Evolutionary conservation across 2,797 vertebrate genomes (phyloP).

Genomic region (Mallotus villosus): DNA sequence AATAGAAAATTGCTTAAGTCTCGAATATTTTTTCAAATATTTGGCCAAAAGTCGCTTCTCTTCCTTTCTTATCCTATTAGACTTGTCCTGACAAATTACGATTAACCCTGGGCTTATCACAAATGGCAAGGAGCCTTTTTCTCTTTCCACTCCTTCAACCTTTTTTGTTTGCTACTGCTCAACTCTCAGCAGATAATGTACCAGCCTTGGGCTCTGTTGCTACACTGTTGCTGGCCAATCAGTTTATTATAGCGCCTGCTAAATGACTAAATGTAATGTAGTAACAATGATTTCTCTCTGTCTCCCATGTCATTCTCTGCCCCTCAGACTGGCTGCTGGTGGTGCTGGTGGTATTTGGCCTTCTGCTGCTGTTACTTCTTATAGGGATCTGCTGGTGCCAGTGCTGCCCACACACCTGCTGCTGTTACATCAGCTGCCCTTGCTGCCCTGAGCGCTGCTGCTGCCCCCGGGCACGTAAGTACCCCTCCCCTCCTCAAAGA

Average conservation of each 20-base stretch:
- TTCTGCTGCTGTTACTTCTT: slow-evolving; percentile 77
- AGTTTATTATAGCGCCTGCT: too few species aligned
- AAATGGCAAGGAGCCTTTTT: too few species aligned
- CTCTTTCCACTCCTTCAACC: background rate
- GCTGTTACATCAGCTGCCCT: slow-evolving; percentile 89
- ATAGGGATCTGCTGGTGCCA: slow-evolving; percentile 93
- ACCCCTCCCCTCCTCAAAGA: too few species aligned
- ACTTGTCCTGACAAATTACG: background rate
- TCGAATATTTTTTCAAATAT: too few species aligned
- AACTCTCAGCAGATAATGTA: too few species aligned
- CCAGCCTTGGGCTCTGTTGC: too few species aligned
- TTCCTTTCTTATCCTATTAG: slow-evolving; percentile 12
- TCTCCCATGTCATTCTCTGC: background rate
- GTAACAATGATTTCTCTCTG: background rate
- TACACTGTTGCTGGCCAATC: too few species aligned
- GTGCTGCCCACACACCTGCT: slow-evolving; percentile 92
- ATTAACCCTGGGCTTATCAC: background rate
- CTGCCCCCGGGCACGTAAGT: slow-evolving; percentile 87
- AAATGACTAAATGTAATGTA: background rate
- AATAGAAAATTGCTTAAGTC: too few species aligned
- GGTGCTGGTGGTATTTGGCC: slow-evolving; percentile 80
- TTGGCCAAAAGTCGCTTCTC: too few species aligned
- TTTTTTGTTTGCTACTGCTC: background rate
- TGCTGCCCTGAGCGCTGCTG: slow-evolving; percentile 91
- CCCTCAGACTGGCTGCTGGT: slow-evolving; percentile 88